Evolutionary conservation across 2,113 vertebrate genomes (phyloP).

Genomic region (Clarias gariepinus): DNA sequence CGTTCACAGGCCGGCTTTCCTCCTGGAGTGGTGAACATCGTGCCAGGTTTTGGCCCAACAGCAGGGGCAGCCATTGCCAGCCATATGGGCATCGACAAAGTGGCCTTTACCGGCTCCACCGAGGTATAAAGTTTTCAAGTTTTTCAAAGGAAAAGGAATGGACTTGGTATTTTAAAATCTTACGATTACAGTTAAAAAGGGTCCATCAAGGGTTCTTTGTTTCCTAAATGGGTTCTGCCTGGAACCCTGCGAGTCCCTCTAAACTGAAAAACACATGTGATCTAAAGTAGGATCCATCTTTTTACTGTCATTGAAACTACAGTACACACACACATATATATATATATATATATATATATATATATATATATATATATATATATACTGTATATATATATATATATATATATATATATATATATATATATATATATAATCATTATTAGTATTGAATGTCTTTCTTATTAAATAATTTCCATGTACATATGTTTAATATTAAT

Average conservation of each 20-base stretch:
- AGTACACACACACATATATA: not conserved
- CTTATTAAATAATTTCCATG: no score
- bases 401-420: no score
- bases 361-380: no score
- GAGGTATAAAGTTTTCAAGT: conserved; percentile 5
- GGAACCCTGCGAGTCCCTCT: not conserved
- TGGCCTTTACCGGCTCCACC: conserved; percentile 60
- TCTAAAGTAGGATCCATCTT: not conserved
- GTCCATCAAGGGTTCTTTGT: not conserved
- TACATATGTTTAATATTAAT: not conserved
- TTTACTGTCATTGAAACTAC: no score
- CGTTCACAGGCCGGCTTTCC: conserved; percentile 85
- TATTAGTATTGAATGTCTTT: no score
- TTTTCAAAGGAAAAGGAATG: not conserved
- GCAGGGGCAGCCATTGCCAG: conserved; percentile 87
- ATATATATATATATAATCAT: no score
- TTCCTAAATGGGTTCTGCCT: not conserved
- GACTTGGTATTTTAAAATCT: not conserved
- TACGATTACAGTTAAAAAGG: not conserved
- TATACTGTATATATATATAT: no score
- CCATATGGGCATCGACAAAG: conserved; percentile 87
- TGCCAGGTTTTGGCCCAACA: conserved; percentile 89
- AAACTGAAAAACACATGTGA: not conserved
- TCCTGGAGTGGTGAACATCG: conserved; percentile 92
- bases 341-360: no score